Percentiles rank a stretch among this genome's conserved stretches.
phyloP scores from a whole-genome alignment of 2,113 vertebrate species.

The Lutjanus erythropterus region DNA sequence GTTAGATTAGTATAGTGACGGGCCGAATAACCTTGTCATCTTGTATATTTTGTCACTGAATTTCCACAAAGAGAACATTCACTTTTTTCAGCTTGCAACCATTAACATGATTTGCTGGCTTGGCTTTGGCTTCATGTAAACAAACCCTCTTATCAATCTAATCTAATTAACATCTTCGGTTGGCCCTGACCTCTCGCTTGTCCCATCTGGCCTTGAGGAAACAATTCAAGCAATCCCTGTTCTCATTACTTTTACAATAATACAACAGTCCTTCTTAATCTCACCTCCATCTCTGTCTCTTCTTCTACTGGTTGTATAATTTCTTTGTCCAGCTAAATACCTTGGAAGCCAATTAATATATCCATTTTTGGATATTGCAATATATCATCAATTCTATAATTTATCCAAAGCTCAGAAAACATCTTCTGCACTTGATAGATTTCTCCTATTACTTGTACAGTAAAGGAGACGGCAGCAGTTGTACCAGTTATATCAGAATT shows the following conservation, averaged over 20 bases:
- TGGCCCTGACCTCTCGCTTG: not conserved
- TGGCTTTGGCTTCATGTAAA: conserved; percentile 27
- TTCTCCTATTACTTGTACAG: not conserved
- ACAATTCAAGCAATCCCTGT: not conserved
- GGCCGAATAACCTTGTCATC: not conserved
- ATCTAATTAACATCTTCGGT: conserved; percentile 39
- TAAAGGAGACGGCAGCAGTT: not conserved
- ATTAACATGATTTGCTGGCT: conserved; percentile 42
- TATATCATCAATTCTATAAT: not conserved
- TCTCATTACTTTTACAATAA: not conserved
- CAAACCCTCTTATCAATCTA: conserved; percentile 21
- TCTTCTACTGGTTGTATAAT: too few relatives aligned
- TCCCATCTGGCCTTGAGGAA: conserved; percentile 34
- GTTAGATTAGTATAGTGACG: too few relatives aligned
- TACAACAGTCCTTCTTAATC: not conserved
- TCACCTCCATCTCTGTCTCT: not conserved
- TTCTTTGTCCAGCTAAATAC: not conserved
- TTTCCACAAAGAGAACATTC: not conserved
- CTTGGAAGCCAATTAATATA: too few relatives aligned
- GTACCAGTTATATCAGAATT: too few relatives aligned
- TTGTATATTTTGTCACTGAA: not conserved
- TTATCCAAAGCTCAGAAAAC: not conserved
- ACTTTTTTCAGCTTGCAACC: conserved; percentile 3
- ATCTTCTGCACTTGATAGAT: not conserved
- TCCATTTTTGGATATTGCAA: not conserved